Base-by-base conservation (phyloP, 2,888 invertebrate genomes). In the Boloria selene region DNA sequence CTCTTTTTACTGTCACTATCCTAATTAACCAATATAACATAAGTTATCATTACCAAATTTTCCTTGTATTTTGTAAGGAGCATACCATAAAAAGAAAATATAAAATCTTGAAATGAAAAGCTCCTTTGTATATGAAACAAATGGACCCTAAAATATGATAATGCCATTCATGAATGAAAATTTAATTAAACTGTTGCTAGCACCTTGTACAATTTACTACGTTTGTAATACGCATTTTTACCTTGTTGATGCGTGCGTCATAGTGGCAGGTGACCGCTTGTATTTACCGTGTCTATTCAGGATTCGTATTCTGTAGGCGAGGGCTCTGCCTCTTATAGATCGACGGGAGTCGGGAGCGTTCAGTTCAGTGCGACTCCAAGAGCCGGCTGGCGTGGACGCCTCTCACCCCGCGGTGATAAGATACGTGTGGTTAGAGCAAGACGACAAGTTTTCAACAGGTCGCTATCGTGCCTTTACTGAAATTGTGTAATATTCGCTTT, bases 381-480 rank as follows among this genome's bases (percentile, higher is more conserved):
- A 82, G 88, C 80, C 84, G 86, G 77, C 80, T 73, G 84, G 90
- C 76, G 83, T 87, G 87, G 90, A 82, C 89, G 91, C 81, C 77
- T 85, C 75, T 84, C 31, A 38, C 31, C 31, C 31, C 31, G 31
- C 31, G 31, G 31, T 38, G 31, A 85, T 81, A 72, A 69, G 70
- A 72, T 68, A 71, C 63, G 70, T 68, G 68, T 73, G 72, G 85
- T 69, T 73, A 84, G 87, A 90, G 78, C 79, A 82, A 79, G 89
- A 90, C 79, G 77, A 75, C 79, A 76, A 38, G 31, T 82, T 88
- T 87, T 90, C 91, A 91, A 90, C 91, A 91, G 91, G 91, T 91
- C 90, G 88, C 88, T 90, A 89, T 86, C 87, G 87, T 86, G 85
- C 65, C 85, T 90, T 87, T 87, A 86, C 88, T 86, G 88, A 85